Conservation (phyloP, 64 coral and sea anemone species). For the Porites lutea region DNA sequence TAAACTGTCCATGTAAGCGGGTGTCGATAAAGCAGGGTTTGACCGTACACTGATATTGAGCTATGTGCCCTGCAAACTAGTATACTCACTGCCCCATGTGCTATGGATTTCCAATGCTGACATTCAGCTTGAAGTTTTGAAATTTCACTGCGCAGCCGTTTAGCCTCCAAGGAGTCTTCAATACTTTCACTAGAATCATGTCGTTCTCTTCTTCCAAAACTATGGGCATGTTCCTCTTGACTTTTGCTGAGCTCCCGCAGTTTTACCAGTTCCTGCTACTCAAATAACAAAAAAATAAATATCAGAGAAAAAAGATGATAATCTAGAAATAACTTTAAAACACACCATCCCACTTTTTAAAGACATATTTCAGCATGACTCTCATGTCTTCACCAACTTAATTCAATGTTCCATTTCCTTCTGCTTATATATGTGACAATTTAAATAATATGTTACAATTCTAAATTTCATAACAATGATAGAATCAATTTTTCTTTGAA, state of each 20-base stretch:
- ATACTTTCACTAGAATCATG: constrained; percentile 68
- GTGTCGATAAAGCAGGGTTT: too few relatives aligned
- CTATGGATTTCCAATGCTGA: constrained; percentile 72
- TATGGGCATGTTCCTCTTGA: constrained; percentile 34
- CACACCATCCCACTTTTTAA: too few relatives aligned
- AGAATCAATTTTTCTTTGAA: too few relatives aligned
- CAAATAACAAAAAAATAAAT: background rate
- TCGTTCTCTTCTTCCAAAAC: constrained; percentile 48
- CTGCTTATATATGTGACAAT: too few relatives aligned
- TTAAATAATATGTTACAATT: too few relatives aligned
- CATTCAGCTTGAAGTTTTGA: constrained; percentile 62
- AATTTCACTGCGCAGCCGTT: constrained; percentile 67
- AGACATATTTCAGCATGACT: too few relatives aligned
- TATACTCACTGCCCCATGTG: constrained; percentile 35
- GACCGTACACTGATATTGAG: background rate
- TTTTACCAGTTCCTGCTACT: constrained; percentile 72
- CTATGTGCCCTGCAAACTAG: background rate
- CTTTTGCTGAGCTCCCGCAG: constrained; percentile 50
- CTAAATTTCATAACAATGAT: too few relatives aligned
- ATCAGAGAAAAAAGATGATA: too few relatives aligned
- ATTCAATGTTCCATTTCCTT: too few relatives aligned
- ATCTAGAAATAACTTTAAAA: too few relatives aligned
- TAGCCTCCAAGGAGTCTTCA: constrained; percentile 62
- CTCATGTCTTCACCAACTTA: too few relatives aligned
- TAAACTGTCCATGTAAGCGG: too few relatives aligned